A percentile compares a stretch with the other conserved stretches of the same genome.
These are phyloP conservation scores for Microcebus griseorufus DNA, from an alignment of 2,113 vertebrate genomes.

Conservation along the genomic window DNA sequence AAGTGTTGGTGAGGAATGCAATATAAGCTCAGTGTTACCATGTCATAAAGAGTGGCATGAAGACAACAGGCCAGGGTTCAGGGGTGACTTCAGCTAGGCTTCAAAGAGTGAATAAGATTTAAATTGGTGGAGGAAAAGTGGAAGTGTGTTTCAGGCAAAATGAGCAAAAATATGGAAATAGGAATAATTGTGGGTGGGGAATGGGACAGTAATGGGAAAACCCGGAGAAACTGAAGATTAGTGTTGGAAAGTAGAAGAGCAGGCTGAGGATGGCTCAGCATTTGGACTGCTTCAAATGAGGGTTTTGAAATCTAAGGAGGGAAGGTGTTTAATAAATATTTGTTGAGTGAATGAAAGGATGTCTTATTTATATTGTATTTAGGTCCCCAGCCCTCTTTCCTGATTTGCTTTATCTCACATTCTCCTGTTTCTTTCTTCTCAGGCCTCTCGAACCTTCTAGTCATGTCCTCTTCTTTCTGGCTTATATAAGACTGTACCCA, in stretches of 20 bases:
- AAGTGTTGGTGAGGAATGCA: neutral
- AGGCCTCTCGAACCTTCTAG: neutral
- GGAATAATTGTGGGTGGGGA: neutral
- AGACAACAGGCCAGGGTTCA: neutral
- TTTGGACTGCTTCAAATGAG: neutral
- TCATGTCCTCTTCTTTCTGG: neutral
- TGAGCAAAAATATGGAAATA: neutral
- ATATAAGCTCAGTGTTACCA: neutral
- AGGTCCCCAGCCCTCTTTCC: neutral
- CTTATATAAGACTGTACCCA: neutral
- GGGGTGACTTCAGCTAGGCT: neutral
- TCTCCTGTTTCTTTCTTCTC: neutral
- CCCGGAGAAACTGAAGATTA: neutral
- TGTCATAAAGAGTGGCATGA: neutral
- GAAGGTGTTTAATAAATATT: neutral
- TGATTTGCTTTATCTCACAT: neutral
- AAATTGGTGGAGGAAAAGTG: neutral
- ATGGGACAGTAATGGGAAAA: neutral
- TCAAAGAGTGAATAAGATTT: neutral
- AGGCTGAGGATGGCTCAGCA: neutral
- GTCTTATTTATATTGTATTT: neutral
- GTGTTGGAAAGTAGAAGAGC: neutral
- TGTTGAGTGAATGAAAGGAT: neutral
- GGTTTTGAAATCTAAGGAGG: constrained; percentile 19
- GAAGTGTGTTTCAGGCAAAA: neutral